Evolutionary conservation across 2,113 vertebrate species (phyloP).

Genomic region (Neodon shergylaensis): DNA sequence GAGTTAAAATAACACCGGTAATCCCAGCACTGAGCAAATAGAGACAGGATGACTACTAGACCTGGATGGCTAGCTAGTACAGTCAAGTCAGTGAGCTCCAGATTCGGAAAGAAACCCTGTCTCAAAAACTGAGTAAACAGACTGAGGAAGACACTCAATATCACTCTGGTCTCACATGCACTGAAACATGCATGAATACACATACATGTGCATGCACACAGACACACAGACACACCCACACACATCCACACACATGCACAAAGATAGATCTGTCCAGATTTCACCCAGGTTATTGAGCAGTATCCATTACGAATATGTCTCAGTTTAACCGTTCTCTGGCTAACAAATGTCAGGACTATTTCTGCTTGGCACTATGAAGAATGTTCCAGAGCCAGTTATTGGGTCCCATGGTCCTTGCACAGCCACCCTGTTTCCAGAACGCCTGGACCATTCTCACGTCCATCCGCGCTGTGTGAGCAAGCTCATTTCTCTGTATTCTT

Average conservation of each 20-base stretch:
- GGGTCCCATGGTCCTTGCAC: too few species aligned
- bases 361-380: too few species aligned
- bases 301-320: too few species aligned
- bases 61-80: not conserved
- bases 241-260: not conserved
- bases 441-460: too few species aligned
- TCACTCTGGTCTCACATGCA: not conserved
- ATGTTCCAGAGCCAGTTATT: too few species aligned
- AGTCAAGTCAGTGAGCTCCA: not conserved
- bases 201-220: not conserved
- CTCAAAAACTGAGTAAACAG: not conserved
- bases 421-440: too few species aligned
- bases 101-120: not conserved
- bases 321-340: too few species aligned
- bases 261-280: not conserved
- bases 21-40: not conserved
- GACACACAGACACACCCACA: not conserved
- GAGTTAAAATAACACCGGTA: too few species aligned
- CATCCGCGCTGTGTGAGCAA: too few species aligned
- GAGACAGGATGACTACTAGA: not conserved
- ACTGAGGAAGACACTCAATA: not conserved
- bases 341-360: too few species aligned
- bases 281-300: too few species aligned
- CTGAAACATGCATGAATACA: not conserved
- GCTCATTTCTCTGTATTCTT: too few species aligned